Evolutionary conservation across 1,140 invertebrate genomes (phyloP), one percentile per base, ranked within the genome.

Genomic region (Cephus cinctus): DNA sequence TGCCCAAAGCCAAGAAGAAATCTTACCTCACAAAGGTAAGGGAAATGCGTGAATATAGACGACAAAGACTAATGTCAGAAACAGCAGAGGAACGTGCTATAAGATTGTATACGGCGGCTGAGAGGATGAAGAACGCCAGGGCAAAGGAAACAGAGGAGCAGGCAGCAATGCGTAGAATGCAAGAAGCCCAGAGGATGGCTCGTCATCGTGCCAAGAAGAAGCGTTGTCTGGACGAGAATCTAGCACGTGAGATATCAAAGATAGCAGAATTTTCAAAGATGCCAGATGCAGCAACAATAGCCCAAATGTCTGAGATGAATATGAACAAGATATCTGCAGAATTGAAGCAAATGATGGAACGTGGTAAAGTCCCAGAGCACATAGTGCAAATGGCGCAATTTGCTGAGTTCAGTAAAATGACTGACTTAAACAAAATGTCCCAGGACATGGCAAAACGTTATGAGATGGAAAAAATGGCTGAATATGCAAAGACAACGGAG

Each of bases 321-420:
- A 76, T 77, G 71, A 77, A 76, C 32, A 77, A 77, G 42, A 77
- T 77, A 23, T 77, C 75, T 2, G 75, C 75, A 0, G 75, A 77
- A 20, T 39, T 77, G 27, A 77, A 76, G 34, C 75, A 77, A 39
- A 77, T 77, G 75, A 77, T 77, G 75, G 75, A 76, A 19, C 59
- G 75, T 1, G 75, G 75, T 3, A 77, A 77, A 49, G 75, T 77
- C 4, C 73, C 75, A 0, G 75, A 77, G 19, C 75, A 77, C 38
- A 77, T 77, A 44, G 75, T 77, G 15, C 75, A 77, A 56, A 77
- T 77, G 75, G 75, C 75, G 9, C 75, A 77, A 45, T 48, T 77
- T 0, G 73, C 75, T 0, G 75, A 77, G 15, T 77, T 77, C 43
- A 75, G 65, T 27, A 77, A 77, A 43, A 75, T 77, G 70, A 72